Conservation (phyloP, 2,888 invertebrate species). For the Patella depressa region DNA sequence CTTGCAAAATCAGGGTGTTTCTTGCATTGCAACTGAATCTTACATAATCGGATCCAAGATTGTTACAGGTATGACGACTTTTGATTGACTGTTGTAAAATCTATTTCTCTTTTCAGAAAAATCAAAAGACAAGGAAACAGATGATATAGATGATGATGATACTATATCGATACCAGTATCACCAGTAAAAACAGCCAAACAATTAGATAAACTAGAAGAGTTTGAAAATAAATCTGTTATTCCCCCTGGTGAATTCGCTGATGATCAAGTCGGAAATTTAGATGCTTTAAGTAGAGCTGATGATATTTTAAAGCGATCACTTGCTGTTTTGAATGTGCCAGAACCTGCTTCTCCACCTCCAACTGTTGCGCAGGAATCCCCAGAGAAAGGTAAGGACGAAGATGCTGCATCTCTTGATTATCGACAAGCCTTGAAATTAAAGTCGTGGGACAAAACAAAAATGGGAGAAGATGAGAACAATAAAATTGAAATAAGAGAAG, state of each 20-base stretch:
- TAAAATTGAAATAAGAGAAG: neutral
- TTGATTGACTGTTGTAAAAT: too few species aligned
- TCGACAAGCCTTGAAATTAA: neutral
- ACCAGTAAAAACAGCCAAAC: neutral
- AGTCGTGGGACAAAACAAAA: neutral
- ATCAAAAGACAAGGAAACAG: conserved; percentile 24
- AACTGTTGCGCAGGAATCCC: neutral
- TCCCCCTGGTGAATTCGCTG: too few species aligned
- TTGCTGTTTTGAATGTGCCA: conserved; percentile 4
- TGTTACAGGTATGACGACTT: too few species aligned
- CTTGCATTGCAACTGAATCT: too few species aligned
- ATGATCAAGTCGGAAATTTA: neutral
- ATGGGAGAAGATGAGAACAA: neutral
- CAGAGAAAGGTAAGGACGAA: neutral
- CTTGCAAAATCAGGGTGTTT: too few species aligned
- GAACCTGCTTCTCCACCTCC: neutral
- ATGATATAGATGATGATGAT: conserved; percentile 31
- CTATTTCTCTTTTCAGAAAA: conserved; percentile 2
- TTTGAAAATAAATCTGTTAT: too few species aligned
- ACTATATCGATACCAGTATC: conserved; percentile 28
- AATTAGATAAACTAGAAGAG: neutral
- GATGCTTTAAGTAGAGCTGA: conserved; percentile 15
- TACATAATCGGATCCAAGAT: neutral
- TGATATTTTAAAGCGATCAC: conserved; percentile 16
- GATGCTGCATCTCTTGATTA: too few species aligned